Percentiles rank a stretch among this genome's conserved stretches.
These are phyloP conservation scores for Cepphus grylle DNA, from an alignment of 2,113 vertebrate genomes.

Conservation along the genomic window DNA sequence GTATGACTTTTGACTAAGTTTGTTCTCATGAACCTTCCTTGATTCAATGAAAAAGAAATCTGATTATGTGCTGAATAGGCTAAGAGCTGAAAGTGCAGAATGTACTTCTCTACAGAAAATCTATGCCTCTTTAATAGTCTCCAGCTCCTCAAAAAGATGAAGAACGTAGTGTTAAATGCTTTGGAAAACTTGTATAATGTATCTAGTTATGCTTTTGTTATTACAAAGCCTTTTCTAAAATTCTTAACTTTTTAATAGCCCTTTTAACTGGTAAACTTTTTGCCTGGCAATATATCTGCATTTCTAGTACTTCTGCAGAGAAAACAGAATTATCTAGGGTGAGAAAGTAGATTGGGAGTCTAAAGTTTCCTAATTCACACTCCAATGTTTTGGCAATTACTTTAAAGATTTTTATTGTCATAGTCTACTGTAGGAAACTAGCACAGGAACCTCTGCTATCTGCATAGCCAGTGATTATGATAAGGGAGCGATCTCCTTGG, in stretches of 20 bases:
- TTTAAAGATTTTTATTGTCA: not conserved
- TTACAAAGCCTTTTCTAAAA: not conserved
- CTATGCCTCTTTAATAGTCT: not conserved
- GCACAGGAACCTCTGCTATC: not conserved
- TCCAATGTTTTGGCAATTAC: not conserved
- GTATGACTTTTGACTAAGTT: not conserved
- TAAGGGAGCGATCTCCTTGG: not conserved
- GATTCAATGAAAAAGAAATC: not conserved
- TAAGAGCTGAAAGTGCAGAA: not conserved
- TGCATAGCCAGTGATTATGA: not conserved
- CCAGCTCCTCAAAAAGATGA: not conserved
- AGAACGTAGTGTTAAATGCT: not conserved
- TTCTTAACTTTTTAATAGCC: not conserved
- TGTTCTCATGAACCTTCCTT: not conserved
- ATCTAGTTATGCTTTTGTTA: not conserved
- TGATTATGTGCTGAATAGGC: not conserved
- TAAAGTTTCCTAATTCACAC: not conserved
- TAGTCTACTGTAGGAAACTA: not conserved
- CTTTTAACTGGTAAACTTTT: not conserved
- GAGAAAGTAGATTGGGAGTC: not conserved
- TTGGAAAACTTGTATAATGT: not conserved
- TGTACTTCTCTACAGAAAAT: not conserved
- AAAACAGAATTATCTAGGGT: not conserved
- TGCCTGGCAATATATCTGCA: not conserved
- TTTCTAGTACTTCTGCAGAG: not conserved